Evolutionary conservation across 2,888 invertebrate genomes (phyloP).

Genomic region (Celastrina argiolus): DNA sequence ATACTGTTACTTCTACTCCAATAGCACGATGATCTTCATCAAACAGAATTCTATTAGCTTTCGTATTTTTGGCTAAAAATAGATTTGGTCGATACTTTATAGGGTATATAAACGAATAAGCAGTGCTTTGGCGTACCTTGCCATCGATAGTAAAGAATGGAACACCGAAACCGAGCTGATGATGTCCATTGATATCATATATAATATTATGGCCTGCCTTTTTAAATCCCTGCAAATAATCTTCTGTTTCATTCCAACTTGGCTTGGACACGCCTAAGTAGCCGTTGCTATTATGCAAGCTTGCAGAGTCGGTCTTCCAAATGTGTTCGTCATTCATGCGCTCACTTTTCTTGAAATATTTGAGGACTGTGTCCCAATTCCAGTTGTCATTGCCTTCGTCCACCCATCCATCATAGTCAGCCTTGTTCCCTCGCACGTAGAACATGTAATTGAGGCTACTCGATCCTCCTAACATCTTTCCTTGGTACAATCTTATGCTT

Average conservation of each 20-base stretch:
- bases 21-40: conserved; percentile 38
- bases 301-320: conserved; percentile 44
- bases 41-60: conserved; percentile 46
- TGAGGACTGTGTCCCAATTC: conserved; percentile 44
- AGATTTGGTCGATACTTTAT: conserved; percentile 46
- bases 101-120: conserved; percentile 43
- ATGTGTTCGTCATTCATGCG: conserved; percentile 35
- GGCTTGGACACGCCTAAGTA: conserved; percentile 45
- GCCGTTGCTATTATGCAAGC: conserved; percentile 43
- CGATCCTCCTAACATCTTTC: conserved; percentile 82
- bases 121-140: conserved; percentile 44
- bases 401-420: conserved; percentile 83
- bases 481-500: conserved; percentile 69
- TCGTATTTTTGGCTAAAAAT: conserved; percentile 45
- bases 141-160: conserved; percentile 41
- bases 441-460: conserved; percentile 82
- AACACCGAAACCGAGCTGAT: conserved; percentile 46
- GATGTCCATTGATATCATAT: conserved; percentile 43
- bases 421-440: conserved; percentile 80
- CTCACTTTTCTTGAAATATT: conserved; percentile 53
- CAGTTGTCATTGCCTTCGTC: conserved; percentile 74
- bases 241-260: conserved; percentile 52
- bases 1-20: conserved; percentile 44
- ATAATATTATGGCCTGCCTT: conserved; percentile 45
- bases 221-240: conserved; percentile 45